Base-by-base conservation (phyloP, 2,797 vertebrate species). In the Pipistrellus nathusii region DNA sequence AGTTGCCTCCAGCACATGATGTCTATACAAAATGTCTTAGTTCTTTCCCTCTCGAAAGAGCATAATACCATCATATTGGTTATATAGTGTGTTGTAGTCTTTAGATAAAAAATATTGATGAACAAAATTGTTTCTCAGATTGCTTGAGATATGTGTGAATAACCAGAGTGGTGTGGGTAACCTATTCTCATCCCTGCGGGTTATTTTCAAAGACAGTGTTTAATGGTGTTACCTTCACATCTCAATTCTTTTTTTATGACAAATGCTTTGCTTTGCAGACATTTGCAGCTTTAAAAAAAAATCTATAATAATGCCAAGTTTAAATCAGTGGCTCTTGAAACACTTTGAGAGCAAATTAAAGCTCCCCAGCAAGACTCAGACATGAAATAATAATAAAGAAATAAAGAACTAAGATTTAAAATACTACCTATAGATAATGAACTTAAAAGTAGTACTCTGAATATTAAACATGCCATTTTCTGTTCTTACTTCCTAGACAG, bases 231-330 rank as follows among this genome's bases (percentile, higher is more conserved):
- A 21, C 44, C 30, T 75, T 77, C 75, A 73, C 51, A 25, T 86
- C 66, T 20, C 88, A 55, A 0, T 44, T 77, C 91, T 94, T 92
- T 72, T 81, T 82, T 85, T 88, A 27, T 71, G 44, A 80, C 57
- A 94, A 25, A 59, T 69, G 73, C 84, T 95, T 86, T 94, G 23
- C 92, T 97, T 94, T 94, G 72, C 59, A 93, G 89, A 93, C 46
- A 71, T 86, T 83, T 94, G 83, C 62, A 86, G 53, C 88, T 94
- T 23, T 14, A 62, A 94, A 91, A 80, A 71, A 73, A 25, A 76
- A 48, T 51, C 30, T 84, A 38, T 83, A 25, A 21, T 55, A 64
- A 21, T 91, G 62, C 86, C 90, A 95, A 59, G 5, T 93, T 95
- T 93, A 94, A 86, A 64, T 90, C 66, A 87, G 80, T 90, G 93